A percentile compares a stretch with the other conserved stretches of the same genome.
Conservation (phyloP, 2,113 vertebrate genomes). For the Eleginops maclovinus region DNA sequence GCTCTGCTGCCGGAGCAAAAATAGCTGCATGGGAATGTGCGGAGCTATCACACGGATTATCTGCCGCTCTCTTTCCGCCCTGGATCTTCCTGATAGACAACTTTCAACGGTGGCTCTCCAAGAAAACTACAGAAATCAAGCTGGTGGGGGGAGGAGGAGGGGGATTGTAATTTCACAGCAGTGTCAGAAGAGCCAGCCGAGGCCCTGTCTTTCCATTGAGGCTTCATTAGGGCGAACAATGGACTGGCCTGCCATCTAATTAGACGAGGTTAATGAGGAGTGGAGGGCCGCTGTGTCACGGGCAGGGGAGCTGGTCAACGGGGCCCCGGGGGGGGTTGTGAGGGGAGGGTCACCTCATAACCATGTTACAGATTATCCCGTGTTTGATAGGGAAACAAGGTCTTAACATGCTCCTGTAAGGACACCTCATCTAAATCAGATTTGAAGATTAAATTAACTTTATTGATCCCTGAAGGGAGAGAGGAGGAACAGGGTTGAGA, state of each 20-base stretch:
- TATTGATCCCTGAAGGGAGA: conserved; percentile 38
- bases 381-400: conserved; percentile 29
- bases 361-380: conserved; percentile 5
- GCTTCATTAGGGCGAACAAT: conserved; percentile 96
- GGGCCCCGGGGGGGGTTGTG: conserved; percentile 30
- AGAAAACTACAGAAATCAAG: conserved; percentile 24
- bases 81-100: conserved; percentile 50
- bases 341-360: conserved; percentile 26
- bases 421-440: conserved; percentile 7
- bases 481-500: background rate
- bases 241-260: conserved; percentile 92
- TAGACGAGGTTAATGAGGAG: conserved; percentile 98
- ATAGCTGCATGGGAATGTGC: conserved; percentile 86
- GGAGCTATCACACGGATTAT: conserved; percentile 56
- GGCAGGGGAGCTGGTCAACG: conserved; percentile 58
- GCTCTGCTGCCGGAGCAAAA: conserved; percentile 83
- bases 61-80: conserved; percentile 14
- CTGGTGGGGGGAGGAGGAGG: background rate
- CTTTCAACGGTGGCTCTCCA: conserved; percentile 6
- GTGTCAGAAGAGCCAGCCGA: conserved; percentile 88
- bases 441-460: conserved; percentile 29
- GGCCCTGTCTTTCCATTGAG: conserved; percentile 89
- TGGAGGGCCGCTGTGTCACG: conserved; percentile 77
- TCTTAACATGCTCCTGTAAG: background rate
- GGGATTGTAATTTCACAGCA: conserved; percentile 88